phyloP scores from a whole-genome alignment of 2,797 vertebrate species.

The Petrocephalus schoutedeni region DNA sequence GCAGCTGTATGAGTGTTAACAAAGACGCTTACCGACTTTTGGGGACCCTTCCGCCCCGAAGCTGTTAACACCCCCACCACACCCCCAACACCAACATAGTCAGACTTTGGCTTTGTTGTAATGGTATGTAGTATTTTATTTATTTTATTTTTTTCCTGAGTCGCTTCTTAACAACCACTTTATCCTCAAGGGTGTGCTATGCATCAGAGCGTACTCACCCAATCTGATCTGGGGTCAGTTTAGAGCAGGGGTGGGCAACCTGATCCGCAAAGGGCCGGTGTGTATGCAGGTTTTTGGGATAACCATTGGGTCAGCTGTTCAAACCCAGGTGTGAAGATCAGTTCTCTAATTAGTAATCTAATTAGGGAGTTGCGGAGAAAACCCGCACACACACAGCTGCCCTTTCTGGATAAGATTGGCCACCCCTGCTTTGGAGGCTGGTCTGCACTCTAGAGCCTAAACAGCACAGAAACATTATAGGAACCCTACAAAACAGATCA shows the following conservation, averaged over 20 bases:
- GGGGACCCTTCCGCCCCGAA: not conserved
- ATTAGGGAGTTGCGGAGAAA: too few species aligned
- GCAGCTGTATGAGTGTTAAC: constrained; percentile 27
- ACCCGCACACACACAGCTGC: too few species aligned
- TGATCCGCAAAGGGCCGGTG: too few species aligned
- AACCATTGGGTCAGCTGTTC: too few species aligned
- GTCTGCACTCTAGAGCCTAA: not conserved
- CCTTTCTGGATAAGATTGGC: too few species aligned
- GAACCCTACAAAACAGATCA: not conserved
- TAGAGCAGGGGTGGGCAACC: not conserved
- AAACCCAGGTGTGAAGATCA: too few species aligned
- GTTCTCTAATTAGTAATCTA: too few species aligned
- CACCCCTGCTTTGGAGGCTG: not conserved
- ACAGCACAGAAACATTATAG: not conserved
- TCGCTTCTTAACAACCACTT: not conserved
- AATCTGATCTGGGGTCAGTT: not conserved
- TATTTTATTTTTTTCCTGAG: not conserved
- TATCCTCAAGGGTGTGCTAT: not conserved
- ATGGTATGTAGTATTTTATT: not conserved
- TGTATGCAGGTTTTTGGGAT: too few species aligned
- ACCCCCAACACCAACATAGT: not conserved
- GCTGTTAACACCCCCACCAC: not conserved
- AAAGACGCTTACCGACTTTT: constrained; percentile 16
- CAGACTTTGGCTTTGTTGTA: not conserved
- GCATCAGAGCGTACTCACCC: not conserved